Percentiles rank a stretch among this genome's conserved stretches.
These are phyloP conservation scores for Parasteatoda tepidariorum DNA, from an alignment of 1,140 invertebrate genomes.

Conservation along the genomic window DNA sequence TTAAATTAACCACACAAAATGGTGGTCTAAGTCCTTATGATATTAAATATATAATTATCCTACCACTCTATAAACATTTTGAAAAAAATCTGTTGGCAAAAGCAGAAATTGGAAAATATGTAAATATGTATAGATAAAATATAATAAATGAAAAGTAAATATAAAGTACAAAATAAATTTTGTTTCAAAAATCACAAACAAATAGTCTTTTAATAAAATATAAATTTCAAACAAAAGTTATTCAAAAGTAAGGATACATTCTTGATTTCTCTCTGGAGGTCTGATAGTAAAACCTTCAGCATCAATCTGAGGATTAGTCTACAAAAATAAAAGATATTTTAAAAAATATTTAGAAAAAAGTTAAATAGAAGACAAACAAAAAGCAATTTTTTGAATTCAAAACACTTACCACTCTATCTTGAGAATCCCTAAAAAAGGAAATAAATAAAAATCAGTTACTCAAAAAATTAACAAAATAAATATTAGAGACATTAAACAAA, in stretches of 20 bases:
- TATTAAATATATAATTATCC: too few relatives aligned
- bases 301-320: conserved; percentile 82
- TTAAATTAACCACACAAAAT: too few relatives aligned
- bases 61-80: too few relatives aligned
- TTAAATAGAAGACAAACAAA: neutral
- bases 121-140: too few relatives aligned
- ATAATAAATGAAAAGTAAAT: too few relatives aligned
- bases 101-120: too few relatives aligned
- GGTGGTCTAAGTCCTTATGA: too few relatives aligned
- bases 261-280: conserved; percentile 73
- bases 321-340: conserved; percentile 26
- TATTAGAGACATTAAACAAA: too few relatives aligned
- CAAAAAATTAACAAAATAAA: neutral
- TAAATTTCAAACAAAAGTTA: conserved; percentile 62
- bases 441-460: neutral
- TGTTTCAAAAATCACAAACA: neutral
- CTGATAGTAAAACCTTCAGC: conserved; percentile 93
- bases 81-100: too few relatives aligned
- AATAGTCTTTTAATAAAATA: neutral
- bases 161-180: too few relatives aligned
- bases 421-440: conserved; percentile 35
- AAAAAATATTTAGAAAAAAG: neutral
- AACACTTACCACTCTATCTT: conserved; percentile 38
- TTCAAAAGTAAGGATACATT: conserved; percentile 69
- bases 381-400: neutral